A percentile compares a stretch with the other conserved stretches of the same genome.
Evolutionary conservation across 2,113 vertebrate genomes (phyloP).

Genomic region (Perca fluviatilis): DNA sequence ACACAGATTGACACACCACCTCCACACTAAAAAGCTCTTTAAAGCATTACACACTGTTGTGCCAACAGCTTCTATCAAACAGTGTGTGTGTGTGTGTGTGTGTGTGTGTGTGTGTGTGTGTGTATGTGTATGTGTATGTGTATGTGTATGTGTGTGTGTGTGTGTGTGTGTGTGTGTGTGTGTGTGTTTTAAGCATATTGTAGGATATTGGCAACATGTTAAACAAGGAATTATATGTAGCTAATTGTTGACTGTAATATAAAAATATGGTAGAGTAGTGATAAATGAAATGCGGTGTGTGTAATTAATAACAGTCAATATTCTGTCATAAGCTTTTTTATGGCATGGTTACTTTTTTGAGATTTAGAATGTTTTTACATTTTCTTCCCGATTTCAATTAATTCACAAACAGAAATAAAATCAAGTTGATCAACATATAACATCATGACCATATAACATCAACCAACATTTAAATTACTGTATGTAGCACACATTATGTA

Average conservation of each 20-base stretch:
- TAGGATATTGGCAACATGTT: neutral
- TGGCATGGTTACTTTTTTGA: neutral
- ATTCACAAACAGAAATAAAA: neutral
- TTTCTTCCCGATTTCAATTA: neutral
- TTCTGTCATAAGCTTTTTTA: neutral
- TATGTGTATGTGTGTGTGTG: no score
- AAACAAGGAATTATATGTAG: slow-evolving; percentile 20
- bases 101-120: neutral
- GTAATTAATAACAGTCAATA: neutral
- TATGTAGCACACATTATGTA: neutral
- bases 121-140: no score
- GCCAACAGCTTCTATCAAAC: slow-evolving; percentile 36
- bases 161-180: no score
- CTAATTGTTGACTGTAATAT: neutral
- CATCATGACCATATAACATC: no score
- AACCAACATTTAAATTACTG: neutral
- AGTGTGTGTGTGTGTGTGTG: neutral
- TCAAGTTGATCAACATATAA: neutral
- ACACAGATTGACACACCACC: slow-evolving; percentile 45
- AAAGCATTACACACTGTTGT: slow-evolving; percentile 49
- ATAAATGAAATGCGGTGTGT: neutral
- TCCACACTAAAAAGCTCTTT: slow-evolving; percentile 68
- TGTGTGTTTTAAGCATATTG: neutral
- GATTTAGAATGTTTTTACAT: neutral
- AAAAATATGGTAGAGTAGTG: neutral